Percentiles rank a stretch among this genome's conserved stretches.
Evolutionary conservation across 2,113 vertebrate species (phyloP).

Genomic region (Cinclus mexicanus): DNA sequence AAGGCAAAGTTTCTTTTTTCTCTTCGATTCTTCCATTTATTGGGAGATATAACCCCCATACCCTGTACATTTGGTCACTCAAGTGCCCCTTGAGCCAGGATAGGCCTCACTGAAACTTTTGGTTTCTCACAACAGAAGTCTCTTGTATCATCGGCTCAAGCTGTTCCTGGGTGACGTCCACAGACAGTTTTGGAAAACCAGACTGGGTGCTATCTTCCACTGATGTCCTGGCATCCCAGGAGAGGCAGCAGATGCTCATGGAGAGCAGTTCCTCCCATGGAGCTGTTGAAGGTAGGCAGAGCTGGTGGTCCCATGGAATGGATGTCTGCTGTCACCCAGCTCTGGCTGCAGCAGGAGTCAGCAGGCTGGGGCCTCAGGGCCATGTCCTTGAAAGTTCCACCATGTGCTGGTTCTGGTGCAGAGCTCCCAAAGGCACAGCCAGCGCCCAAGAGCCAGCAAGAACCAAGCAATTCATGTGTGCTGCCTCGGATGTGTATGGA

Average conservation of each 20-base stretch:
- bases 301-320: neutral
- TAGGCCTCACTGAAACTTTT: neutral
- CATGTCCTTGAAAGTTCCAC: neutral
- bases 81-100: neutral
- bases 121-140: conserved; percentile 33
- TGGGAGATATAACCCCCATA: neutral
- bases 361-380: neutral
- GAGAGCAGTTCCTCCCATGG: conserved; percentile 37
- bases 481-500: neutral
- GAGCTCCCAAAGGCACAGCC: neutral
- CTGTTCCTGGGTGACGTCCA: conserved; percentile 66
- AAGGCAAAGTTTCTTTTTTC: neutral
- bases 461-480: neutral
- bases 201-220: conserved; percentile 66
- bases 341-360: neutral
- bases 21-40: neutral
- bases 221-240: conserved; percentile 31
- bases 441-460: neutral
- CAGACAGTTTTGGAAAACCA: conserved; percentile 51
- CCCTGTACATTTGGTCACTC: neutral
- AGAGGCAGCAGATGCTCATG: conserved; percentile 35
- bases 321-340: neutral
- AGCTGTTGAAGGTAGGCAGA: conserved; percentile 57
- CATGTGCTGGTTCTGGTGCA: neutral
- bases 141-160: conserved; percentile 52